Conservation (phyloP, 2,797 vertebrate species). For the Characodon lateralis region DNA sequence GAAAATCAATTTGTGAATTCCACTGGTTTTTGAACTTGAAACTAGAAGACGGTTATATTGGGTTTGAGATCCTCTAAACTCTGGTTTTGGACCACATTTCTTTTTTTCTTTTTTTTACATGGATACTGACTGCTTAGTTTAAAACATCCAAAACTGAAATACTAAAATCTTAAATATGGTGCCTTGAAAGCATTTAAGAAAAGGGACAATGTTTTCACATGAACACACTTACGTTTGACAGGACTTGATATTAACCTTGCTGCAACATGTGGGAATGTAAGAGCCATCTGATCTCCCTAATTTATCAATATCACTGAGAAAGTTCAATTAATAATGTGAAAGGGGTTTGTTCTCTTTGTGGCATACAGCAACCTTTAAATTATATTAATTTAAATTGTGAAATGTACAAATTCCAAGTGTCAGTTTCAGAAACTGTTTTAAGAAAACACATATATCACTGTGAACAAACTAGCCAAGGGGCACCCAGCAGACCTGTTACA, state of each 20-base stretch:
- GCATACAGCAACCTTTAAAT: background rate
- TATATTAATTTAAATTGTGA: background rate
- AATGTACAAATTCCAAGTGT: background rate
- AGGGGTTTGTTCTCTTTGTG: background rate
- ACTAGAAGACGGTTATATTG: background rate
- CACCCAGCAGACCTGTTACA: constrained; percentile 78
- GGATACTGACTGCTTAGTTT: too few relatives aligned
- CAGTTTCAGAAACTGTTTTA: background rate
- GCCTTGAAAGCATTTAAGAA: too few relatives aligned
- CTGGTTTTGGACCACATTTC: too few relatives aligned
- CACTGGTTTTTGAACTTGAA: background rate
- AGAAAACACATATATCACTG: constrained; percentile 21
- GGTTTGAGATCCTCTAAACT: background rate
- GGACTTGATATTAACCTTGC: too few relatives aligned
- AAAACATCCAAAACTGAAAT: too few relatives aligned
- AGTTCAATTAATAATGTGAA: background rate
- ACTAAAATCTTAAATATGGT: too few relatives aligned
- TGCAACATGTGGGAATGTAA: background rate
- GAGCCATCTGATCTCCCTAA: background rate
- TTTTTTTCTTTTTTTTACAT: too few relatives aligned
- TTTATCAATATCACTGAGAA: background rate
- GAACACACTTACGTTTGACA: too few relatives aligned
- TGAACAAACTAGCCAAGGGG: background rate
- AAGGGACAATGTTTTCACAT: too few relatives aligned
- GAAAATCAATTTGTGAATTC: background rate